These are phyloP conservation scores for Cotesia typhae DNA, from an alignment of 1,140 invertebrate species.

Conservation along the genomic window DNA sequence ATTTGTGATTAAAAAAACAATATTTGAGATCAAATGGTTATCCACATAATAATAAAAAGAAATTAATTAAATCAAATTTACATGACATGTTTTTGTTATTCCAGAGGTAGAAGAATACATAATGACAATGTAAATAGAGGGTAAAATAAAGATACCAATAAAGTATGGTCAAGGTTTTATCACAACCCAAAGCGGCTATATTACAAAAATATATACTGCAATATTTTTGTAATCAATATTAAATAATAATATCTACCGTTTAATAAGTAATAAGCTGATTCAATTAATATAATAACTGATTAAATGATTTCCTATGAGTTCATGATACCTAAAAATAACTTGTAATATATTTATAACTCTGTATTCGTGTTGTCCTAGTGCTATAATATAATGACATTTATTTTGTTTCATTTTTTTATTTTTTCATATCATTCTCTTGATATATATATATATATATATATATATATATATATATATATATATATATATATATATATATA, in stretches of 20 bases:
- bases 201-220: background rate
- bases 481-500: background rate
- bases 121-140: too few relatives aligned
- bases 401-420: conserved; percentile 25
- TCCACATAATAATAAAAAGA: too few relatives aligned
- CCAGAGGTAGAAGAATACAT: too few relatives aligned
- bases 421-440: conserved; percentile 17
- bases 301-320: conserved; percentile 19
- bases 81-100: too few relatives aligned
- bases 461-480: conserved; percentile 10
- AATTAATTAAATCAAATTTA: too few relatives aligned
- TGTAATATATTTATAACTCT: background rate
- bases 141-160: too few relatives aligned
- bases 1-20: too few relatives aligned
- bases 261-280: background rate
- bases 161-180: conserved; percentile 5
- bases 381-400: background rate
- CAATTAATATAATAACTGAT: background rate
- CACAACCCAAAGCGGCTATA: background rate
- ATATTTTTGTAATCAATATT: background rate
- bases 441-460: conserved; percentile 9
- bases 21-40: too few relatives aligned
- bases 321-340: conserved; percentile 3
- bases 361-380: conserved; percentile 12
- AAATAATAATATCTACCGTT: background rate